Evolutionary conservation across 2,113 vertebrate genomes (phyloP).

Genomic region (Amia ocellicauda): DNA sequence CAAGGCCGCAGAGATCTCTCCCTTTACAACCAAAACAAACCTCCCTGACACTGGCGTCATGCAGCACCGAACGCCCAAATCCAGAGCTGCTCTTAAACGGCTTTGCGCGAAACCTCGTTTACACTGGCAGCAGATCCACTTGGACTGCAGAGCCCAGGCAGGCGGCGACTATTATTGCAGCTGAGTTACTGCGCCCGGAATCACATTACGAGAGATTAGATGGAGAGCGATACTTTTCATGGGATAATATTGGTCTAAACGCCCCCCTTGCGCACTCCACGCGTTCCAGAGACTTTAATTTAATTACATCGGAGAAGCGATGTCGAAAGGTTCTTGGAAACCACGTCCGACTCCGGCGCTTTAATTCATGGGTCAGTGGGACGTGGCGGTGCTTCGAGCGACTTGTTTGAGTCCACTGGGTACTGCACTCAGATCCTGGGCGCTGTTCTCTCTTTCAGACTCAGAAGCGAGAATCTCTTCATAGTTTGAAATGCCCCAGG

Average conservation of each 20-base stretch:
- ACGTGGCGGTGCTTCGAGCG: too few species aligned
- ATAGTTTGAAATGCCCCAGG: too few species aligned
- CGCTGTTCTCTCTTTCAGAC: neutral
- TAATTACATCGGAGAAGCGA: neutral
- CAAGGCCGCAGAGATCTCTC: neutral
- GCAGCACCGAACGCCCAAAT: neutral
- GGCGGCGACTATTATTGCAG: conserved; percentile 41
- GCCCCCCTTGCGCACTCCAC: conserved; percentile 27
- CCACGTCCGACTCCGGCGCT: neutral
- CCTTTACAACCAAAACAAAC: too few species aligned
- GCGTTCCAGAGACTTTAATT: neutral
- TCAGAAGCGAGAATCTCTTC: neutral
- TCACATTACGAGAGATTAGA: conserved; percentile 46
- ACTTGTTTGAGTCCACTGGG: neutral
- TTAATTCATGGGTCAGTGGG: neutral
- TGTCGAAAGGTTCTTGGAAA: neutral
- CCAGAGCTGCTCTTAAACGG: neutral
- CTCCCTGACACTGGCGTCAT: too few species aligned
- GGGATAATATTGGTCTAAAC: conserved; percentile 43
- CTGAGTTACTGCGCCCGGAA: conserved; percentile 36
- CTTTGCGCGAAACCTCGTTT: neutral
- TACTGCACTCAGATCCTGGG: neutral
- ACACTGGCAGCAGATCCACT: neutral
- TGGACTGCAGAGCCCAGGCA: conserved; percentile 3
- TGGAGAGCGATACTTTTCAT: conserved; percentile 37